phyloP scores from a whole-genome alignment of 1,140 invertebrate genomes.

The Lycorma delicatula region DNA sequence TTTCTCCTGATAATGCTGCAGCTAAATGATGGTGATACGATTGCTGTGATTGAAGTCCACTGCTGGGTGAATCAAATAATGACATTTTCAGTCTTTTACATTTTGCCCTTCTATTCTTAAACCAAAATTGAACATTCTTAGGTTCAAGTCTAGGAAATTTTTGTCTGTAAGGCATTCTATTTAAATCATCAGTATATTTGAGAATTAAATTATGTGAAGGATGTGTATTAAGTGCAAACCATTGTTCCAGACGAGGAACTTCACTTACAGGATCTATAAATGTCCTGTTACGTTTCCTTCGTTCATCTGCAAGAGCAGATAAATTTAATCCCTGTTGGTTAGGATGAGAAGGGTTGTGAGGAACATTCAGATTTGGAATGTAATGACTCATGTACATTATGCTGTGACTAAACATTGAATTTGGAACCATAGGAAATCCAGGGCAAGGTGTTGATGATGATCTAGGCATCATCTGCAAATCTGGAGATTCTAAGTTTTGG shows the following conservation, averaged over 20 bases:
- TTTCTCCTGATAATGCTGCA: conserved; percentile 17
- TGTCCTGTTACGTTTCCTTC: conserved; percentile 90
- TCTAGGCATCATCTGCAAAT: conserved; percentile 36
- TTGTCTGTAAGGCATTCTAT: conserved; percentile 87
- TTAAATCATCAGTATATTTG: conserved; percentile 93
- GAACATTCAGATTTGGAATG: conserved; percentile 50
- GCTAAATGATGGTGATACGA: conserved; percentile 26
- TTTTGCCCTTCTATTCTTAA: conserved; percentile 92
- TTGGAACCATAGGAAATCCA: conserved; percentile 68
- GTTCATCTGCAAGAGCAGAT: conserved; percentile 54
- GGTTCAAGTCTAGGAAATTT: conserved; percentile 94
- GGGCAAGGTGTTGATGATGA: conserved; percentile 40
- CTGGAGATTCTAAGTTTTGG: conserved; percentile 24
- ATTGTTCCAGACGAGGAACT: conserved; percentile 91
- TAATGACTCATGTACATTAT: conserved; percentile 90
- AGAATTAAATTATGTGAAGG: conserved; percentile 93
- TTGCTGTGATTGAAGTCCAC: conserved; percentile 17
- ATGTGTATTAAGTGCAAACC: conserved; percentile 96
- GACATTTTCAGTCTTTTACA: conserved; percentile 89
- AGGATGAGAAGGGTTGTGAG: conserved; percentile 37
- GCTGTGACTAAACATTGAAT: conserved; percentile 64
- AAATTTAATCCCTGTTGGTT: conserved; percentile 34
- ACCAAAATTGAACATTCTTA: conserved; percentile 97
- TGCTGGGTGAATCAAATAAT: conserved; percentile 45
- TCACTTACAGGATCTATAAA: conserved; percentile 98